Conservation (phyloP, 2,888 invertebrate genomes). For the Noctua fimbriata region DNA sequence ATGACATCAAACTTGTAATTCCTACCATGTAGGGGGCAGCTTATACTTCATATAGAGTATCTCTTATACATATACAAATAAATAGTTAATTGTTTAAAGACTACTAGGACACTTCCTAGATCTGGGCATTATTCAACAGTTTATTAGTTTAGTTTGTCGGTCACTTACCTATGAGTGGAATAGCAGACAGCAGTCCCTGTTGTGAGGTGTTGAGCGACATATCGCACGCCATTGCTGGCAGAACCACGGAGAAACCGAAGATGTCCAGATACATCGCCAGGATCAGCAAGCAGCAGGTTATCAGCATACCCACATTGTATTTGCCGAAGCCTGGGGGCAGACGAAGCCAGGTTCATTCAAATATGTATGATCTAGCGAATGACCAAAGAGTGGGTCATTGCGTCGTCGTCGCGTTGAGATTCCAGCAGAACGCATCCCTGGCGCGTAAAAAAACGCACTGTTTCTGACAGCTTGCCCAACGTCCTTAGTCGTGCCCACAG, state of each 20-base stretch:
- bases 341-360: neutral
- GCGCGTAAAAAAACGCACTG: neutral
- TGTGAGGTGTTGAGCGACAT: constrained; percentile 91
- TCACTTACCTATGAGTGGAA: constrained; percentile 81
- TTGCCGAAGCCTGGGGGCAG: constrained; percentile 91
- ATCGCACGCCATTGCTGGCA: constrained; percentile 93
- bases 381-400: neutral
- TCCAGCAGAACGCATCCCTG: neutral
- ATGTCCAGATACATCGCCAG: constrained; percentile 85
- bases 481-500: neutral
- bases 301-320: constrained; percentile 91
- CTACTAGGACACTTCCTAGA: neutral
- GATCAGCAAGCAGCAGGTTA: constrained; percentile 88
- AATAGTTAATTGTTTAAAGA: neutral
- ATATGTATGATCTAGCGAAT: neutral
- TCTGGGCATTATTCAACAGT: neutral
- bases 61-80: neutral
- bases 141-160: neutral
- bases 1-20: neutral
- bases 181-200: constrained; percentile 91
- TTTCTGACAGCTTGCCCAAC: too few relatives aligned
- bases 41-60: neutral
- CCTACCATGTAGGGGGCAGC: neutral
- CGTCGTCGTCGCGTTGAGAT: too few relatives aligned
- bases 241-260: constrained; percentile 85